Evolutionary conservation across 2,888 invertebrate species (phyloP), one percentile per base, ranked within the genome.

Genomic region (Coleophora flavipennella): DNA sequence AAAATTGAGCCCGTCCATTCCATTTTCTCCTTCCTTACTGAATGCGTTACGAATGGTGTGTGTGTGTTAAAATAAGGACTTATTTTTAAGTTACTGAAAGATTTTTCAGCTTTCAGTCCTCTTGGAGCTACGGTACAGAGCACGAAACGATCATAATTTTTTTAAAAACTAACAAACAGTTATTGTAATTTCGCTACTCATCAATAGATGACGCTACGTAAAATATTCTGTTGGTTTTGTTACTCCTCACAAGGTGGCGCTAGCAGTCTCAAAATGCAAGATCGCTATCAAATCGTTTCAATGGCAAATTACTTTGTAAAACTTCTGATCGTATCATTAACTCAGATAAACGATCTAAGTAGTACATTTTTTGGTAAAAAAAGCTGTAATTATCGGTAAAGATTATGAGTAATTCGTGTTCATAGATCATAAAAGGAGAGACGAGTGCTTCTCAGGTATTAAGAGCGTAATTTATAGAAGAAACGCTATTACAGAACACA

Each of bases 261-360:
- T 25, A 44, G 31, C 28, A 37, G 36, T 34, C 28, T 36, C 31
- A 26, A 32, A 41, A 33, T 41, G n/a, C n/a, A 36, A 33, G 14
- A 6, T 8, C 13, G 26, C 50, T 53, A n/a, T 48, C 38, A 13
- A 13, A 27, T 3, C 12, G 28, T n/a, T n/a, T n/a, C n/a, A n/a
- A n/a, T n/a, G n/a, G n/a, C n/a, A n/a, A 42, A 53, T 38, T 34
- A 43, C 46, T 41, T 20, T 20, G 20, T 51, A n/a, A n/a, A n/a
- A n/a, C n/a, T n/a, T n/a, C n/a, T 45, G 51, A 45, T 58, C 54
- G 58, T 62, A 56, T 64, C 60, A 72, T 72, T 72, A 72, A 48
- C 49, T 51, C 48, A 57, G 64, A 65, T 64, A 59, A 51, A 57
- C 56, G 53, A 59, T 65, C 66, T 66, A 64, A 72, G 65, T 68